Evolutionary conservation across 2,888 invertebrate genomes (phyloP).

Genomic region (Torymus auratus): DNA sequence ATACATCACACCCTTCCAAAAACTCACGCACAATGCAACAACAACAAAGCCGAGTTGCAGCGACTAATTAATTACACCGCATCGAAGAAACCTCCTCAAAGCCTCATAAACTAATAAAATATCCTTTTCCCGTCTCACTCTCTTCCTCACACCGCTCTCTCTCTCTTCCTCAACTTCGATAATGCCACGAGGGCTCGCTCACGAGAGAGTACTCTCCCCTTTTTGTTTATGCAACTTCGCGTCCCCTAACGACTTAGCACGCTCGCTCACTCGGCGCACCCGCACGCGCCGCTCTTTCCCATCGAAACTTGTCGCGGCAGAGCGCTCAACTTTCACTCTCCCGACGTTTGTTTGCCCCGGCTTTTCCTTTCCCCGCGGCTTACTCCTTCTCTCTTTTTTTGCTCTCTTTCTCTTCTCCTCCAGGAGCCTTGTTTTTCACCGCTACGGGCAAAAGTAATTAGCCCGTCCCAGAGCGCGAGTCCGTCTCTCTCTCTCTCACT

Average conservation of each 20-base stretch:
- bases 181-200: background rate
- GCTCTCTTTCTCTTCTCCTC: background rate
- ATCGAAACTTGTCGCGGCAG: constrained; percentile 7
- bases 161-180: constrained; percentile 16
- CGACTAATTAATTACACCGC: constrained; percentile 6
- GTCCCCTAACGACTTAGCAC: constrained; percentile 32
- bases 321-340: constrained; percentile 35
- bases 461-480: constrained; percentile 46
- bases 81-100: constrained; percentile 4
- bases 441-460: constrained; percentile 59
- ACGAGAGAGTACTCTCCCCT: background rate
- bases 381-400: background rate
- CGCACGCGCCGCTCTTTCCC: background rate
- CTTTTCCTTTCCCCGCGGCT: constrained; percentile 31
- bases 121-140: background rate
- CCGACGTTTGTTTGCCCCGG: constrained; percentile 29
- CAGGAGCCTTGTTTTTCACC: constrained; percentile 31
- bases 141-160: background rate
- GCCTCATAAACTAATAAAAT: constrained; percentile 24
- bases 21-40: no score
- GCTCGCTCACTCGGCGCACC: background rate
- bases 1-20: background rate
- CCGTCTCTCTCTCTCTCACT: no score
- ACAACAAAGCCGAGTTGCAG: background rate
- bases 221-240: constrained; percentile 50